Conservation (phyloP, 2,113 vertebrate species). For the Onychostruthus taczanowskii region DNA sequence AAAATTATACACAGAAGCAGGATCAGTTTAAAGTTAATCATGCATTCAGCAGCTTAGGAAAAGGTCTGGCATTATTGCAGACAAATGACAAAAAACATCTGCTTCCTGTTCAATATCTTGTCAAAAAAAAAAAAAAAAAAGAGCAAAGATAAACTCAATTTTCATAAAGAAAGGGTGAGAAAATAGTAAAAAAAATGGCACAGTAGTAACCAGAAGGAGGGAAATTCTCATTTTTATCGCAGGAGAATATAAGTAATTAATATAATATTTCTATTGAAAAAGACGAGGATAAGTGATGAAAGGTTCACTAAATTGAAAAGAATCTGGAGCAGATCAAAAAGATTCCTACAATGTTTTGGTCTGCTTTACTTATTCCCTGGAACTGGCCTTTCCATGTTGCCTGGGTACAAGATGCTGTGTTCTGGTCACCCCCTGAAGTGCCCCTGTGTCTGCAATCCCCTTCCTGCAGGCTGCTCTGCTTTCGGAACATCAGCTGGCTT, state of each 20-base stretch:
- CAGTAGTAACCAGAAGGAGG: neutral
- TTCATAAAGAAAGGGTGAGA: neutral
- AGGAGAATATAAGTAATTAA: neutral
- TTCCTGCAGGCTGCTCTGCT: neutral
- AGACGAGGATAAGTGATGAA: neutral
- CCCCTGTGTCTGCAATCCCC: neutral
- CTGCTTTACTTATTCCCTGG: neutral
- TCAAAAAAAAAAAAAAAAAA: neutral
- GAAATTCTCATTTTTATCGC: neutral
- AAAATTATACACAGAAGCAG: neutral
- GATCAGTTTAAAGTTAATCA: slow-evolving; percentile 36
- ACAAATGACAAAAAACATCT: slow-evolving; percentile 2
- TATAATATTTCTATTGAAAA: neutral
- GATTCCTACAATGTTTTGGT: neutral
- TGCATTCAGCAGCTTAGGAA: slow-evolving; percentile 15
- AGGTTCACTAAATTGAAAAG: neutral
- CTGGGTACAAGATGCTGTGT: neutral
- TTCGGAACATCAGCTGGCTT: neutral
- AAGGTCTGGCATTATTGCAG: slow-evolving; percentile 3
- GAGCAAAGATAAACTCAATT: neutral
- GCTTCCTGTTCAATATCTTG: neutral
- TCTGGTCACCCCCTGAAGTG: neutral
- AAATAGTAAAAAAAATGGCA: neutral
- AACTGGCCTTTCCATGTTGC: neutral
- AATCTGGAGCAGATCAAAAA: neutral